Percentiles rank a stretch among this genome's conserved stretches.
Conservation (phyloP, 2,113 vertebrate genomes). For the Corythornis vintsioides region DNA sequence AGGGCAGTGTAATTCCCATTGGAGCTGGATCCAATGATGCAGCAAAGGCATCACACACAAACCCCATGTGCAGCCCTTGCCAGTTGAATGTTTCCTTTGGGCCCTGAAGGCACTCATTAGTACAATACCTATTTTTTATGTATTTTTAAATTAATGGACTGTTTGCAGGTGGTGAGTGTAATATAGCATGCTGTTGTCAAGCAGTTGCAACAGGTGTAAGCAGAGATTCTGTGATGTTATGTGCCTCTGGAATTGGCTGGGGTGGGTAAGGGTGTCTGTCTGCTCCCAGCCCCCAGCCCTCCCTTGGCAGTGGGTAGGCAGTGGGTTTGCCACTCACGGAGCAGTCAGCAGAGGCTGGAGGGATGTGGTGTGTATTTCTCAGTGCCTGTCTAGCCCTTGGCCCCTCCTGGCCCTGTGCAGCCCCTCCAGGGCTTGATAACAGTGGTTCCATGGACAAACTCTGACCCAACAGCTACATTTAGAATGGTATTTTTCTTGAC, state of each 20-base stretch:
- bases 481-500: not conserved
- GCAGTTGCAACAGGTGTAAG: not conserved
- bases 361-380: accelerated
- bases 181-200: not conserved
- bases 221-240: accelerated
- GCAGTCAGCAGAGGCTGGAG: not conserved
- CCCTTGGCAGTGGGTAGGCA: too few relatives aligned
- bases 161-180: not conserved
- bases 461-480: not conserved
- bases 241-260: not conserved
- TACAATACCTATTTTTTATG: not conserved
- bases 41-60: accelerated
- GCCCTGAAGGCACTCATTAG: not conserved
- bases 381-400: not conserved
- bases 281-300: not conserved
- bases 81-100: not conserved
- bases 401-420: accelerated
- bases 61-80: accelerated
- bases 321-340: not conserved
- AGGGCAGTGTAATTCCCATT: not conserved
- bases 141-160: not conserved
- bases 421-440: not conserved
- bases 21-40: not conserved
- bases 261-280: not conserved
- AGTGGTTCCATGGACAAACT: not conserved